These are phyloP conservation scores for Sturmia bella DNA, from an alignment of 2,888 invertebrate species.

Conservation along the genomic window DNA sequence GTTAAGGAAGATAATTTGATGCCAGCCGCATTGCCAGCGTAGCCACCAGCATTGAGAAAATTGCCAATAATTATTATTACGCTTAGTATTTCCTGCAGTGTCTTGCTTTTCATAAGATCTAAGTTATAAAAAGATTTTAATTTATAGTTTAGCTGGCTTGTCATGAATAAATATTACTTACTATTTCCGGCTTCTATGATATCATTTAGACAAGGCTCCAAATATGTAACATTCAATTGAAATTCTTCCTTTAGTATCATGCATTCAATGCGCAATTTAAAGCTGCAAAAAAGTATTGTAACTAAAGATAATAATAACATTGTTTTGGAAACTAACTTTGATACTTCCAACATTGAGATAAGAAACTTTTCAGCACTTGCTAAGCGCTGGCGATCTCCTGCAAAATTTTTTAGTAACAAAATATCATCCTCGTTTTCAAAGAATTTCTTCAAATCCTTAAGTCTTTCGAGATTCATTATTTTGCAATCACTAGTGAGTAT, in stretches of 20 bases:
- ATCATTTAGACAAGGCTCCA: conserved; percentile 95
- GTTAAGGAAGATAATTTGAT: conserved; percentile 95
- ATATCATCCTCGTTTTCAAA: conserved; percentile 96
- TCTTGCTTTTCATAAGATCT: conserved; percentile 87
- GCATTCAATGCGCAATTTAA: conserved; percentile 95
- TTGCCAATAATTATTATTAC: conserved; percentile 97
- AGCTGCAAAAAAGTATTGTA: conserved; percentile 83
- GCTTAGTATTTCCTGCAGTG: conserved; percentile 93
- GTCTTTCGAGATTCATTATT: conserved; percentile 93
- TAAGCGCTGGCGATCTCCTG: conserved; percentile 91
- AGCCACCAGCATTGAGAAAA: conserved; percentile 97
- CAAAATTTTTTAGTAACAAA: conserved; percentile 93
- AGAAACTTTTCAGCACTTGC: conserved; percentile 98
- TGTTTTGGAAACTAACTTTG: conserved; percentile 86
- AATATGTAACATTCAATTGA: conserved; percentile 92
- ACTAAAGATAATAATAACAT: neutral
- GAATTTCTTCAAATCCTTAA: conserved; percentile 94
- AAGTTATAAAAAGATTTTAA: conserved; percentile 1
- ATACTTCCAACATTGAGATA: conserved; percentile 91
- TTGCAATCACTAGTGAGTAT: conserved; percentile 92
- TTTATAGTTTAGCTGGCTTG: too few relatives aligned
- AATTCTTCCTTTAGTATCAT: conserved; percentile 98
- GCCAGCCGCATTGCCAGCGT: conserved; percentile 97
- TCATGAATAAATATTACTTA: conserved; percentile 73
- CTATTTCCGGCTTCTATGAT: conserved; percentile 94